Evolutionary conservation across 2,888 invertebrate genomes (phyloP), one percentile per base, ranked within the genome.

Genomic region (Drosophila koepferae): DNA sequence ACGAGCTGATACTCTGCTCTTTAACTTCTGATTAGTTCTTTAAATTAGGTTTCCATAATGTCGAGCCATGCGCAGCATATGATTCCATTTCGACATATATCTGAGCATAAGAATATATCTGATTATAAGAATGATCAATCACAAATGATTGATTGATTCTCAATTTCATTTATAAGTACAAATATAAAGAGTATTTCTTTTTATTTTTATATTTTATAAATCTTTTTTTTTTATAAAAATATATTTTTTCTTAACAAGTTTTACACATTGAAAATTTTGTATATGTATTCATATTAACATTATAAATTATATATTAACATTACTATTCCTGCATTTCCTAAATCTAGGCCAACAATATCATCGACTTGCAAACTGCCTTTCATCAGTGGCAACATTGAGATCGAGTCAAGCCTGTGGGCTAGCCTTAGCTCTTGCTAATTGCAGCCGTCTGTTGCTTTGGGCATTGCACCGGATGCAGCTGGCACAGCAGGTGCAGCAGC

Each of bases 381-480:
- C 23, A 4, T 16, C 28, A 5, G 28, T 12, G 6, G 14, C 23
- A 3, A 23, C 23, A 8, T 16, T 10, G 28, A 1, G 31, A 31
- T 49, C 31, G 10, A 10, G 31, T 31, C 48, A 8, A 16, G 16
- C 16, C 23, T 53, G 18, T 34, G 40, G 16, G 8, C 14, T 28
- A n/a, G 38, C 23, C 48, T 40, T 16, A 23, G 40, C 14, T 10
- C n/a, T 10, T 0, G 46, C 63, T 67, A 76, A 76, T 74, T 76
- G 74, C 68, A 59, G 20, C 40, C 31, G 74, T 63, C 61, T 67
- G 67, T 48, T 78, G 63, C 70, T 18, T n/a, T 18, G 18, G 73
- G 64, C n/a, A 8, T 44, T 58, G 63, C 53, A 41, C 23, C 62
- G 36, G 36, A 18, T 70, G 67, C 67, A 48, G 14, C 36, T n/a